Base-by-base conservation (phyloP, 2,797 vertebrate genomes). In the Xyrichtys novacula region DNA sequence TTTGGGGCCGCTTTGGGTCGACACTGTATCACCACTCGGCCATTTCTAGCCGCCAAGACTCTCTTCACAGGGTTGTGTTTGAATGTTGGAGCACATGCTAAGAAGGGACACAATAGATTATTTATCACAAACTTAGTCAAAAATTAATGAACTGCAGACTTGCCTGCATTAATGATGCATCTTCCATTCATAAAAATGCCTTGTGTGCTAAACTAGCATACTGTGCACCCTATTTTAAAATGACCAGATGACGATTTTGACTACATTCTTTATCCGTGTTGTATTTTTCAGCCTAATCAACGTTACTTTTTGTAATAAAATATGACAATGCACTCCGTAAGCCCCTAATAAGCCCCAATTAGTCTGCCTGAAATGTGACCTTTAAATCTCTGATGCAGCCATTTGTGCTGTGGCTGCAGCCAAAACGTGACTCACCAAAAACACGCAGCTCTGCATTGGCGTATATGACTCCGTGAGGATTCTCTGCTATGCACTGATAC, bases 401-500 rank as follows among this genome's bases (percentile, higher is more conserved):
- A 4, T 59, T 76, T 65, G 55, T 34, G 58, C 56, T 49, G 63
- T 3, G 16, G 12, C 40, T 31, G 12, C 0, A 38, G 60, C 26
- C 19, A 43, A 50, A 39, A 16, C 36, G 59, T 66, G 73, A 91
- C 96, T 95, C 89, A 99, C 98, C 96, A 26, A 97, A 93, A 71
- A 99, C 96, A 66, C 95, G 96, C 83, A 99, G 88, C 76, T 99
- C 97, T 7, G 96, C 97, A 20, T 94, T 97, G 84, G 97, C 95
- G 59, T 96, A 96, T 86, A 99, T 96, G 74, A 93, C 78, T 65
- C 97, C 96, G 0, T 97, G 92, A 0, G 3, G 71, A 74, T 97
- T 99, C 85, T 97, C 96, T 15, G 96, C 97, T 38, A 96, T 94
- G 87, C 98, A 99, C 73, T 99, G 98, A 87, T 98, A 99, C 96